phyloP scores from a whole-genome alignment of 2,797 vertebrate genomes.

The Lithobates pipiens region DNA sequence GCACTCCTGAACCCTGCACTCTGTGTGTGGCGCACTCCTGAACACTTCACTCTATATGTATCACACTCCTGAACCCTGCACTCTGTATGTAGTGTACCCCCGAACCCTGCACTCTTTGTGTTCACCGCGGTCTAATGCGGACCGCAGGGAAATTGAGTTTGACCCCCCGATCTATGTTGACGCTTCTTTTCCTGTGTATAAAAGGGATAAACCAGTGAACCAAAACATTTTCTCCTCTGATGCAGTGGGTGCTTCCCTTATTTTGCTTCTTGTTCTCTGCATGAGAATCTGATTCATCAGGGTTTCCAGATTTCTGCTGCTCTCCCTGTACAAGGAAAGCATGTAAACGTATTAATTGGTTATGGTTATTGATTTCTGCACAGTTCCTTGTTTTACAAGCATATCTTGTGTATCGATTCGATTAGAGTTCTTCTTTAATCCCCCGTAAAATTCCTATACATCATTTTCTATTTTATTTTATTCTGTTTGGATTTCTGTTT shows the following conservation, averaged over 20 bases:
- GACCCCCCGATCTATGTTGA: too few species aligned
- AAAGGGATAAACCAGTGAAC: too few species aligned
- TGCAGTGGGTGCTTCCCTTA: background rate
- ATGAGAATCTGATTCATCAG: background rate
- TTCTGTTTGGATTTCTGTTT: too few species aligned
- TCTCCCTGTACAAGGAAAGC: background rate
- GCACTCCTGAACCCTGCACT: too few species aligned
- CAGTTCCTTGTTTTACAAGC: background rate
- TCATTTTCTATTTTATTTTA: background rate
- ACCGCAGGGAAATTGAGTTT: too few species aligned
- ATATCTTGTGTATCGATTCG: background rate
- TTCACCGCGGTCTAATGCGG: too few species aligned
- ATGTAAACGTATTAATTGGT: background rate
- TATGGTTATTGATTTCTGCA: background rate
- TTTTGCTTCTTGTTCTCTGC: background rate
- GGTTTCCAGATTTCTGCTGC: background rate
- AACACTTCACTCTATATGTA: too few species aligned
- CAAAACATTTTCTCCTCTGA: background rate
- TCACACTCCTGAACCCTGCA: too few species aligned
- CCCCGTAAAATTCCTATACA: background rate
- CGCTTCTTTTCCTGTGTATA: too few species aligned
- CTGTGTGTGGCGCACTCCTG: too few species aligned
- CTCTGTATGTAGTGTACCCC: too few species aligned
- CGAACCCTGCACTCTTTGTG: too few species aligned
- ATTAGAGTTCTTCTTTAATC: background rate